Evolutionary conservation across 2,888 invertebrate species (phyloP), one percentile per base, ranked within the genome.

Genomic region (Drosophila fulvimacula): DNA sequence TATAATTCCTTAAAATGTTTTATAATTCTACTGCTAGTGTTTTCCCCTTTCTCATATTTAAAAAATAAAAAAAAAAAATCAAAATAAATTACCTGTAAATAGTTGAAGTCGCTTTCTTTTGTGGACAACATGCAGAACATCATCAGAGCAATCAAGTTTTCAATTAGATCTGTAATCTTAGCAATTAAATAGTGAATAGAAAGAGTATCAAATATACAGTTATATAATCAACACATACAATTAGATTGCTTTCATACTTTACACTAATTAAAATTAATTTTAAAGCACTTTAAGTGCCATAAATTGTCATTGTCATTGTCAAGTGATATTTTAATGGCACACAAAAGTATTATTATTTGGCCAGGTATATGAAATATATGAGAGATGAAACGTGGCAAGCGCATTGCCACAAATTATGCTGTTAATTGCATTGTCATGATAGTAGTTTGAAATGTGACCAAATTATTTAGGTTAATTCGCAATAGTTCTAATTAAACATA

Each of bases 231-330:
- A 21, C 9, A 21, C 19, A 10, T 2, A 21, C 15, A 1, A 17
- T 49, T 38, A 30, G 46, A 46, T 68, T 51, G 32, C 3, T 34
- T 51, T 36, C 19, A 19, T 19, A 41, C 1, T 41, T 11, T 19
- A 3, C 19, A 24, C 19, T 38, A 62, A 58, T 77, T 69, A 73
- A 57, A 81, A 73, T 69, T 62, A 57, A 77, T 69, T 77, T 58
- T 44, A 61, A 73, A 48, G 24, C 53, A 42, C 30, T 53, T 39
- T 24, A 69, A 66, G 39, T 64, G 51, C 49, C 9, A 5, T 46
- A 39, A 52, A 52, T 36, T 55, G 11, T 27, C 55, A 67, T 36
- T 55, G 11, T 27, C 55, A 67, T 57, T 60, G 44, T 38, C 13
- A 39, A 30, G 7, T 46, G 58, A n/a, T 34, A n/a, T n/a, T n/a